phyloP scores from a whole-genome alignment of 1,140 invertebrate species.

The Hesperophylax magnus region DNA sequence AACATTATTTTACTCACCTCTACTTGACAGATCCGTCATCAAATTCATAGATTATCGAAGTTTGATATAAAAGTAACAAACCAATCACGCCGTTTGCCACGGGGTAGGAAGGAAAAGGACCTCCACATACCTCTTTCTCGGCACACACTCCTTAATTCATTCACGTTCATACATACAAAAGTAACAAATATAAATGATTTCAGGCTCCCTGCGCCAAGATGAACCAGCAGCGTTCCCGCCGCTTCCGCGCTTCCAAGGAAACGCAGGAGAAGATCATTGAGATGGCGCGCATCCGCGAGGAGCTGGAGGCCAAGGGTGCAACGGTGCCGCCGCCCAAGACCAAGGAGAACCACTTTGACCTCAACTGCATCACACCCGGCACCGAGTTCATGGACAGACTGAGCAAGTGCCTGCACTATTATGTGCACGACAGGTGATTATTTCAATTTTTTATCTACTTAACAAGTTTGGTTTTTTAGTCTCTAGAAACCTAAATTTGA shows the following conservation, averaged over 20 bases:
- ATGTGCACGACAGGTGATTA: conserved; percentile 86
- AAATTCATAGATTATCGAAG: too few species aligned
- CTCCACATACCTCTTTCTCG: too few species aligned
- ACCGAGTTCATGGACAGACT: conserved; percentile 98
- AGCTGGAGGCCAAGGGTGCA: conserved; percentile 81
- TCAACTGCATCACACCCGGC: conserved; percentile 98
- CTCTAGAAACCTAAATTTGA: too few species aligned
- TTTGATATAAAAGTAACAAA: background rate
- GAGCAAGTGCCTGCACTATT: conserved; percentile 95
- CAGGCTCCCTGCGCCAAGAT: conserved; percentile 98
- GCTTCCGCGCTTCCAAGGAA: conserved; percentile 98
- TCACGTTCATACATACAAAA: too few species aligned
- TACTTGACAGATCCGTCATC: too few species aligned
- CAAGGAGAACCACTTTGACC: conserved; percentile 96
- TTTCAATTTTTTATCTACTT: too few species aligned
- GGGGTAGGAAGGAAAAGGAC: too few species aligned
- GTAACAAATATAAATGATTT: conserved; percentile 40
- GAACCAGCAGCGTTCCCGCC: conserved; percentile 98
- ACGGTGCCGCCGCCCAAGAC: conserved; percentile 91
- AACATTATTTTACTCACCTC: too few species aligned
- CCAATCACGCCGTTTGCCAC: too few species aligned
- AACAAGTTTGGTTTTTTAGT: too few species aligned
- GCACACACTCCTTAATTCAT: too few species aligned
- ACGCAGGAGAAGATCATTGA: conserved; percentile 90
- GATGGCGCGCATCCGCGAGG: conserved; percentile 83